Evolutionary conservation across 2,113 vertebrate genomes (phyloP).

Genomic region (Pycnonotus jocosus): DNA sequence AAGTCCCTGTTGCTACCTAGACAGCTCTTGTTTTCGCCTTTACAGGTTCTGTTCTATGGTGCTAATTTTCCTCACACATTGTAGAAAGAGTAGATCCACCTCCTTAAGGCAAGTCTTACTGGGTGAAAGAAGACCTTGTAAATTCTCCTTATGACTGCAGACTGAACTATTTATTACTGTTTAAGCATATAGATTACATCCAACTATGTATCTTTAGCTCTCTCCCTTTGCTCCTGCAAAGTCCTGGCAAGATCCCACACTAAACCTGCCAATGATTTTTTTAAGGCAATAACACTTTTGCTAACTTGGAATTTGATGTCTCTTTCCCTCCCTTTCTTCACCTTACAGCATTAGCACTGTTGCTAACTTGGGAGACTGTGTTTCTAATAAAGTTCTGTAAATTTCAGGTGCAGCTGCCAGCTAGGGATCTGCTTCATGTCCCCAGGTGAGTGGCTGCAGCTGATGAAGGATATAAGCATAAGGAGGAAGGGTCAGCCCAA

Average conservation of each 20-base stretch:
- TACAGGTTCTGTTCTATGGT: neutral
- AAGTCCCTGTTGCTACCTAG: neutral
- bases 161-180: conserved; percentile 4
- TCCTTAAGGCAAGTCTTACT: neutral
- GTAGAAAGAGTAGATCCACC: neutral
- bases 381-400: neutral
- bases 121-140: neutral
- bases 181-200: neutral
- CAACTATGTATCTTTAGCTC: neutral
- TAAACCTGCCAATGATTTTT: neutral
- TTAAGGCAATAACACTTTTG: neutral
- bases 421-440: neutral
- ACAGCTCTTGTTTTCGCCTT: neutral
- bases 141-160: neutral
- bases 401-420: neutral
- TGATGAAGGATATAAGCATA: neutral
- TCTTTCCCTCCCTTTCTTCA: neutral
- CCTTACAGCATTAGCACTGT: neutral
- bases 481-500: neutral
- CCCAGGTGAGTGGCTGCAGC: neutral
- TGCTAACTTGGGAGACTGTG: neutral
- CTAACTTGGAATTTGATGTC: neutral
- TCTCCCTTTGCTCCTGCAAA: neutral
- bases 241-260: neutral
- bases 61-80: neutral